Evolutionary conservation across 2,113 vertebrate species (phyloP), one percentile per base, ranked within the genome.

Genomic region (Ceratotherium simum): DNA sequence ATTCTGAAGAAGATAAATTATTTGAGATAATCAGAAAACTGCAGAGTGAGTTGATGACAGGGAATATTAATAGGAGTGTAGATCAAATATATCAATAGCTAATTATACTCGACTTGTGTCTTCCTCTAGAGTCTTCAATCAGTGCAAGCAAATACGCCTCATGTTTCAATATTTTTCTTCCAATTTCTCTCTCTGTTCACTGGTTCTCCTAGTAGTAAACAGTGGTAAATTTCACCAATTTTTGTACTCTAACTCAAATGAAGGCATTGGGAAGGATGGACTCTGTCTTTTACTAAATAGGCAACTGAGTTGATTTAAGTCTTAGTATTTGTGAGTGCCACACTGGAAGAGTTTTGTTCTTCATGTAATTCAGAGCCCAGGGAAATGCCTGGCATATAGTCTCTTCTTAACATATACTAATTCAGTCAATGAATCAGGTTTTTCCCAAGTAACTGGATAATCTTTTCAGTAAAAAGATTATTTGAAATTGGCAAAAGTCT

Each of bases 1-100:
- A 95, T 48, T 90, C 90, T 87, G 58, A 64, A 75, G 16, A 95
- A 33, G n/a, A n/a, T 69, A 84, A 85, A 60, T 73, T 87, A 39
- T 82, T 90, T 64, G 42, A n/a, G 29, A 72, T 65, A 91, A 85
- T 62, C 33, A 70, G 42, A 60, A 91, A 76, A 60, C 9, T 6
- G 25, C 36, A 94, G 29, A 96, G 62, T 90, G 16, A 96, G 60
- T 29, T 23, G 11, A 65, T 69, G 36, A 69, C 21, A 20, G 54
- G 85, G 16, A 1, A 33, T 69, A 90, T 76, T 72, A 51, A 70
- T 31, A 83, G 56, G 25, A 82, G 14, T n/a, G 6, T 51, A 90
- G 62, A 54, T 84, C 36, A 85, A 84, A 64, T 36, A 39, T n/a
- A 65, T 64, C 31, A 64, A 85, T 31, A 48, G 7, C 46, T 90